Conservation (phyloP, 2,797 vertebrate species). For the Acestrorhynchus altus region DNA sequence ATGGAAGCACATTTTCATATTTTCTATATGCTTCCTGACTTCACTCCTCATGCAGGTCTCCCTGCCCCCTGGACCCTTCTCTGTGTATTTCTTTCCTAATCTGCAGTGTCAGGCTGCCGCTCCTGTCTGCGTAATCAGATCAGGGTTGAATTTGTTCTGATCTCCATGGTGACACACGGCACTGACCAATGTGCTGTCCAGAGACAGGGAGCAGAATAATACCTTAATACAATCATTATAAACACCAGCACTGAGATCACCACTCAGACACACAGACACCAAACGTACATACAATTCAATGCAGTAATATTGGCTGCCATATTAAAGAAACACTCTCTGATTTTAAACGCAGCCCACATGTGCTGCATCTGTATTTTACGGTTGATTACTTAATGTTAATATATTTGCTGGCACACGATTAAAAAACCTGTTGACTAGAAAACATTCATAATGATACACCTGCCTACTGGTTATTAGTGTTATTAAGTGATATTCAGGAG, state of each 20-base stretch:
- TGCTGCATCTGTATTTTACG: not conserved
- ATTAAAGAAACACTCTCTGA: not conserved
- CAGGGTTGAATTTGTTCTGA: slow-evolving; percentile 64
- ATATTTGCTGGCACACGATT: no score
- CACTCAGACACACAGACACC: not conserved
- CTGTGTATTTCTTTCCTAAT: slow-evolving; percentile 21
- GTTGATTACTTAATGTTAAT: not conserved
- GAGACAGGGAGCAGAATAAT: slow-evolving; percentile 39
- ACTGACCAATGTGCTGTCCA: slow-evolving; percentile 56
- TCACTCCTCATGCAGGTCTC: slow-evolving; percentile 39
- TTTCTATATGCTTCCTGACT: slow-evolving; percentile 13
- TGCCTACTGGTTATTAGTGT: not conserved
- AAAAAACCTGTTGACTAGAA: not conserved
- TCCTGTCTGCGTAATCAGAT: slow-evolving; percentile 72
- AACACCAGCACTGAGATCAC: not conserved
- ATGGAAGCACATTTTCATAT: slow-evolving; percentile 18
- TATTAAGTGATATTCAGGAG: not conserved
- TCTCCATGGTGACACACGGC: slow-evolving; percentile 79
- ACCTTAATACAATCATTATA: slow-evolving; percentile 35
- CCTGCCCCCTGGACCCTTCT: slow-evolving; percentile 44
- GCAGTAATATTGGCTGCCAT: not conserved
- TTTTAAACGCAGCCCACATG: not conserved
- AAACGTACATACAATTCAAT: not conserved
- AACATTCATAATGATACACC: not conserved
- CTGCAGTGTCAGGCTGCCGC: slow-evolving; percentile 24